phyloP scores from a whole-genome alignment of 2,797 vertebrate species.

The Stomatorhinus walkeri region DNA sequence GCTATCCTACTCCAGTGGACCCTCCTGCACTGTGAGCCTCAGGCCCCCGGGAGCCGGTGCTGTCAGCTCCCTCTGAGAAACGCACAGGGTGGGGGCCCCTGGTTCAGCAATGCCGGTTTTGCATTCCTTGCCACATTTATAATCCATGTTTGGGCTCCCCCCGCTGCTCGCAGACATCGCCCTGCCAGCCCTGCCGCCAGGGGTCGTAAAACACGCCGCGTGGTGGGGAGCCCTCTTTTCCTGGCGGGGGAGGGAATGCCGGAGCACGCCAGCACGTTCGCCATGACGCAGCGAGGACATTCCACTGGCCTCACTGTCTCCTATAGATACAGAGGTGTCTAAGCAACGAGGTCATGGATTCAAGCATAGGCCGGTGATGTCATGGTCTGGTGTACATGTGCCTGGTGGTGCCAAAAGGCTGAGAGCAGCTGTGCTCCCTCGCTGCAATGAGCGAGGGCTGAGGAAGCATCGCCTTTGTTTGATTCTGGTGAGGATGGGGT shows the following conservation, averaged over 20 bases:
- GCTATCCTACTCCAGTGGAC: background rate
- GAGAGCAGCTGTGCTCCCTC: background rate
- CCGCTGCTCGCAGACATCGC: conserved; percentile 42
- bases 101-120: conserved; percentile 36
- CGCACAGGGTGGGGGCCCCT: conserved; percentile 38
- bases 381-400: no score
- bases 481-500: background rate
- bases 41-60: background rate
- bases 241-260: conserved; percentile 30
- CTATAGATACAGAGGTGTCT: background rate
- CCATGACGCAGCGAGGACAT: background rate
- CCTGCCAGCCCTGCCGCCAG: conserved; percentile 42
- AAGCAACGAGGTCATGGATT: background rate
- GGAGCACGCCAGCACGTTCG: conserved; percentile 22
- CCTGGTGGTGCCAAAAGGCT: background rate
- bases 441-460: background rate
- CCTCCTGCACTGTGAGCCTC: background rate
- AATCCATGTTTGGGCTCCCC: conserved; percentile 48
- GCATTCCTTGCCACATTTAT: conserved; percentile 50
- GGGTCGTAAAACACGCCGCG: conserved; percentile 48
- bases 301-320: background rate
- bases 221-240: conserved; percentile 38
- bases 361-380: background rate
- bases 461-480: background rate
- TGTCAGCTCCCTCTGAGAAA: conserved; percentile 31